Conservation (phyloP, 2,113 vertebrate genomes). For the Takifugu bimaculatus region DNA sequence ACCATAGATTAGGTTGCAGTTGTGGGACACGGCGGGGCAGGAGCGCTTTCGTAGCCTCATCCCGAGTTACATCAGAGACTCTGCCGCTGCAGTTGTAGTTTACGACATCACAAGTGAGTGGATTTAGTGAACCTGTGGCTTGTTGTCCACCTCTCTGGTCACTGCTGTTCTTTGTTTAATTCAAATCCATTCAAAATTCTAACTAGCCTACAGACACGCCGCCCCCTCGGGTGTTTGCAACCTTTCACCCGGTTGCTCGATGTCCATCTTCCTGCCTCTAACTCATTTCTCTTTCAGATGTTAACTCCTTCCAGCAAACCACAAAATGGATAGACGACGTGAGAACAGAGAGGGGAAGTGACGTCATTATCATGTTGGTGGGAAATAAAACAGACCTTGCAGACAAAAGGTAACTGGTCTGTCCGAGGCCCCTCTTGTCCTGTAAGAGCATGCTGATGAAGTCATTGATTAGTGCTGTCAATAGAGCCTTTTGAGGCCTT, state of each 20-base stretch:
- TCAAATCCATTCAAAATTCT: neutral
- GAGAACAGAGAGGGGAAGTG: slow-evolving; percentile 95
- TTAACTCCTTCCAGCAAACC: slow-evolving; percentile 99
- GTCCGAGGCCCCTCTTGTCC: slow-evolving; percentile 5
- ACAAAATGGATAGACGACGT: slow-evolving; percentile 99
- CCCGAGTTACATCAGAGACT: slow-evolving; percentile 99
- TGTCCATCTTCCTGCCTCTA: neutral
- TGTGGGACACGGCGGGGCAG: slow-evolving; percentile 98
- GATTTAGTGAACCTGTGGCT: neutral
- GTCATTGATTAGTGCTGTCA: slow-evolving; percentile 40
- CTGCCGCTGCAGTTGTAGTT: slow-evolving; percentile 96
- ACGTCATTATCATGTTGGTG: slow-evolving; percentile 99
- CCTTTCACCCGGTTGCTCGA: slow-evolving; percentile 13
- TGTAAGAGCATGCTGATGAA: slow-evolving; percentile 35
- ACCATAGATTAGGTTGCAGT: slow-evolving; percentile 94
- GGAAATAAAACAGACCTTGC: slow-evolving; percentile 99
- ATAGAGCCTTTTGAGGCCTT: slow-evolving; percentile 16
- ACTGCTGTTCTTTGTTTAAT: neutral
- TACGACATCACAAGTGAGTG: slow-evolving; percentile 99
- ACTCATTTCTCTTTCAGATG: slow-evolving; percentile 72
- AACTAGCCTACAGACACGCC: too few species aligned
- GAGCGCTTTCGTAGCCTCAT: slow-evolving; percentile 99
- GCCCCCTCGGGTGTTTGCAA: neutral
- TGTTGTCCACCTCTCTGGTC: neutral
- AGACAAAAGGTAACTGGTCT: slow-evolving; percentile 87